Conservation (phyloP, 2,888 invertebrate genomes). For the Rotaria magnacalcarata region DNA sequence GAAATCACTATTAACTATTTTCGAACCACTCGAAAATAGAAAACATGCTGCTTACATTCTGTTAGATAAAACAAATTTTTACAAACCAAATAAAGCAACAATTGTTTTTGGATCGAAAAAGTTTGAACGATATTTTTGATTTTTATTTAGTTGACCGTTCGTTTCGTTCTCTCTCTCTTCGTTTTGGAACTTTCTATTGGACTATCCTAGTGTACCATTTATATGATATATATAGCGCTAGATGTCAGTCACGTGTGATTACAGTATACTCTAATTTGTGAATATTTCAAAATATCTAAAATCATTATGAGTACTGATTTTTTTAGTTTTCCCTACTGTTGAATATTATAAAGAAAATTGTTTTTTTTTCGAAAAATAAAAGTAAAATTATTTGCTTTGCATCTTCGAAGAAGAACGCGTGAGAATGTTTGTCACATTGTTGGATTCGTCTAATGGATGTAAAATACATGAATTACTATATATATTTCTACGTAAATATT, state of each 20-base stretch:
- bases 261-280: no score
- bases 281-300: no score
- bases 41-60: slow-evolving; percentile 23
- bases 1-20: slow-evolving; percentile 21
- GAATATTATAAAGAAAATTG: no score
- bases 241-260: background rate
- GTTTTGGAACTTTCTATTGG: background rate
- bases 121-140: slow-evolving; percentile 4
- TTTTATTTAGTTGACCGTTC: background rate
- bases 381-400: no score
- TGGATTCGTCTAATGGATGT: no score
- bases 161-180: background rate
- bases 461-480: slow-evolving; percentile 74
- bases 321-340: no score
- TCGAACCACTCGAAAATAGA: slow-evolving; percentile 23
- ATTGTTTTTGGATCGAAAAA: background rate
- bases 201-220: background rate
- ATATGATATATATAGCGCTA: background rate
- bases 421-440: no score
- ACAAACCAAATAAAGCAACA: slow-evolving; percentile 25
- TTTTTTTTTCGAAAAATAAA: no score
- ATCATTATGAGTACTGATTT: no score
- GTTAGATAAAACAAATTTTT: slow-evolving; percentile 26
- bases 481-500: slow-evolving; percentile 69
- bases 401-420: no score